phyloP scores from a whole-genome alignment of 2,113 vertebrate species.

The Australoheros scitulus region DNA sequence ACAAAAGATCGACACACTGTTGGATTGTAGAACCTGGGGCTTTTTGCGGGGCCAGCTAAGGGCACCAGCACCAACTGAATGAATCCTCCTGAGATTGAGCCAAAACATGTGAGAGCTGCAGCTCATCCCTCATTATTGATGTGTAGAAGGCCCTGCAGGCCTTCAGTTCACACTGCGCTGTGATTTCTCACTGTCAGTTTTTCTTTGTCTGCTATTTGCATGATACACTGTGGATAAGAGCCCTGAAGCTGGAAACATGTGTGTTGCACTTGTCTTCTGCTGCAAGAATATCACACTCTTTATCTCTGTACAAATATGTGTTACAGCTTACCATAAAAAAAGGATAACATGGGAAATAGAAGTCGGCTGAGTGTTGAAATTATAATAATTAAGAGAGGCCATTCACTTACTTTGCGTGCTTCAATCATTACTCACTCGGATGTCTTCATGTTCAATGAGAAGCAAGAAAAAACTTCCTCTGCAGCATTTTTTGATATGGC shows the following conservation, averaged over 20 bases:
- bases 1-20: background rate
- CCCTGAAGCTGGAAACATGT: conserved; percentile 19
- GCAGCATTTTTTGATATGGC: conserved; percentile 62
- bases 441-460: conserved; percentile 30
- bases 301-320: background rate
- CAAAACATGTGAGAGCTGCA: conserved; percentile 12
- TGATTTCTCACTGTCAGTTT: conserved; percentile 44
- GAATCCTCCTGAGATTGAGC: background rate
- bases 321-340: conserved; percentile 35
- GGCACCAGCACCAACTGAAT: conserved; percentile 20
- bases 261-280: background rate
- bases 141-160: conserved; percentile 20
- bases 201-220: conserved; percentile 41
- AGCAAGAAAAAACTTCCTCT: conserved; percentile 65
- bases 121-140: conserved; percentile 55
- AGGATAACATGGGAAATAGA: conserved; percentile 3
- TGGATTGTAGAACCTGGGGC: conserved; percentile 10
- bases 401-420: conserved; percentile 74
- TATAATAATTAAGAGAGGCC: conserved; percentile 79
- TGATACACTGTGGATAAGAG: conserved; percentile 3
- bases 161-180: background rate
- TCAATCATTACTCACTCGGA: conserved; percentile 74
- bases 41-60: conserved; percentile 7
- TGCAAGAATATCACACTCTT: background rate
- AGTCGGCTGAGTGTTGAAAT: conserved; percentile 72